Base-by-base conservation (phyloP, 2,888 invertebrate genomes). In the Rhogogaster chlorosoma region DNA sequence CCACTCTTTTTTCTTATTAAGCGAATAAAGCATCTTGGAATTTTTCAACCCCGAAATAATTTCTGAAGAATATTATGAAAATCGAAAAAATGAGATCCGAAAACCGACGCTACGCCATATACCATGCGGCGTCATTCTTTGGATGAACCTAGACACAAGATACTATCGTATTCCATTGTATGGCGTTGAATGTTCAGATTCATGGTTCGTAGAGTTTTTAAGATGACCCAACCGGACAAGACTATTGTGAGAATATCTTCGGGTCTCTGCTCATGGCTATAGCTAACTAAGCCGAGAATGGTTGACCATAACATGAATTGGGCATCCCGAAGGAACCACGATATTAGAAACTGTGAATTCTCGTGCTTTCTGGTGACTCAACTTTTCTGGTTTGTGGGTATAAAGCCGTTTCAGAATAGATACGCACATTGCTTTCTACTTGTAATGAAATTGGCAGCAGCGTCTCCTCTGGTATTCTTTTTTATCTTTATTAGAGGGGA, bases 91-190 rank as follows among this genome's bases (percentile, higher is more conserved):
- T 22, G 9, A 6, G 49, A 18, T 49, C 38, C n/a, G n/a, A 12
- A 38, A 22, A 29, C 38, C 6, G 0, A 71, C 71, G 42, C n/a
- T 42, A 71, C 71, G 42, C n/a, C 71, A 42, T 38, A 42, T 73
- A 42, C 73, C 10, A 26, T 15, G 42, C 26, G 22, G n/a, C 12
- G 29, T 53, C 61, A 38, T 36, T 80, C 49, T 15, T 61, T 22
- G 38, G 36, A 61, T 36, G 38, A 15, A 22, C 32, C 61, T 80
- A 32, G 22, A 61, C 36, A 22, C 61, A 18, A 36, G 45, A 80
- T 49, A 22, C 71, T 61, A 80, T 80, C 80, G 80, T 61, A 80
- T 80, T 80, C 80, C 80, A 18, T 38, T 80, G 80, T 57, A 22
- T 22, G 38, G 22, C 22, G 18, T 36, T 61, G 38, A 32, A 80